phyloP scores from a whole-genome alignment of 2,797 vertebrate genomes.

The Muscicapa striata region DNA sequence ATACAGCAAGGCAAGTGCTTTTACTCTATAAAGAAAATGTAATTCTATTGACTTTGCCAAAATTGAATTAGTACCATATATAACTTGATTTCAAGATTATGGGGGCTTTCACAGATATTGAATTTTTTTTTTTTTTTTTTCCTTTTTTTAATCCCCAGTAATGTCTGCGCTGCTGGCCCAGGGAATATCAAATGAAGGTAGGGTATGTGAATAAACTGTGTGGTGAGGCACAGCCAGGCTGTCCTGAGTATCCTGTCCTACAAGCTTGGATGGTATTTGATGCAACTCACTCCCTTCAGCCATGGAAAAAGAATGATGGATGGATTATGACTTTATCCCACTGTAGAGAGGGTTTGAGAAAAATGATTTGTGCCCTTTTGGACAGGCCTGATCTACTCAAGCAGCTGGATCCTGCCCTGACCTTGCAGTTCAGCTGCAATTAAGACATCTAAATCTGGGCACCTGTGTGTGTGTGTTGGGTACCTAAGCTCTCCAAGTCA shows the following conservation, averaged over 20 bases:
- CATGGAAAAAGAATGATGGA: background rate
- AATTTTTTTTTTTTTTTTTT: background rate
- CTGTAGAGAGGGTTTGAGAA: background rate
- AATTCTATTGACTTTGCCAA: conserved; percentile 20
- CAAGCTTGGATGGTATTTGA: background rate
- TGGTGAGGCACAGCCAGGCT: background rate
- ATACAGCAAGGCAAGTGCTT: conserved; percentile 46
- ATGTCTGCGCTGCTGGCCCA: background rate
- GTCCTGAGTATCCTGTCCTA: background rate
- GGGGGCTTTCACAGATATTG: conserved; percentile 39
- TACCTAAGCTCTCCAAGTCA: background rate
- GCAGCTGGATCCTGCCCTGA: background rate
- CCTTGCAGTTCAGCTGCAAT: background rate
- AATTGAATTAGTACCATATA: conserved; percentile 5
- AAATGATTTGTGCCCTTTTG: background rate
- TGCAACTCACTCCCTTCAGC: background rate
- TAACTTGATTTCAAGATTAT: conserved; percentile 26
- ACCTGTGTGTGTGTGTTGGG: background rate
- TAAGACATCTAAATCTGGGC: background rate
- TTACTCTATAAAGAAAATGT: conserved; percentile 3
- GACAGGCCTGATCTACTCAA: background rate
- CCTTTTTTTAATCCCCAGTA: background rate
- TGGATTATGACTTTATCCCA: background rate
- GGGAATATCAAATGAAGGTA: background rate
- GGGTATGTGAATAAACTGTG: background rate